Base-by-base conservation (phyloP, 2,888 invertebrate genomes). In the Thyatira batis region DNA sequence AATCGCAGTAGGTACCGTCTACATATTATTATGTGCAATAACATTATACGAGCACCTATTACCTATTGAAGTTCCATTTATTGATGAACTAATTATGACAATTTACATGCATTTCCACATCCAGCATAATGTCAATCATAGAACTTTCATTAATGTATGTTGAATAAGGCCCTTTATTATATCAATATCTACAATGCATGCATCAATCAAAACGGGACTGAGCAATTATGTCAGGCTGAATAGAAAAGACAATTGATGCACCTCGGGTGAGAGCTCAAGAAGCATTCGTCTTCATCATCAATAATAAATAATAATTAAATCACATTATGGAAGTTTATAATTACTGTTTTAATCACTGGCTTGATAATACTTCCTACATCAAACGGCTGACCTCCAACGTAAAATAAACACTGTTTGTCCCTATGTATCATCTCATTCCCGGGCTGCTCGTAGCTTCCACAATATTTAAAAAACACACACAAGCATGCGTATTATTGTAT, bases 401-500 rank as follows among this genome's bases (percentile, higher is more conserved):
- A 10, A 20, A 10, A 27, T 27, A 27, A 27, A 17, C 27, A 48
- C 8, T 8, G 33, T 13, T 17, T n/a, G 17, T 27, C 27, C n/a
- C 27, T 20, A 27, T 27, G 46, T 48, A 48, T 27, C 11, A 27
- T 21, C 27, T 48, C 17, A 48, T 6, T 48, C 48, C 27, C 48
- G 48, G 48, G 48, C 28, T 4, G 48, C 28, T 20, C 28, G 48
- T 28, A 3, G 20, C 20, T 48, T 48, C 28, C 20, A 48, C 27
- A 60, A 67, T 58, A 60, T 65, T 67, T 63, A 69, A 64, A n/a
- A 69, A 72, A 57, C 65, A 53, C 51, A 53, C n/a, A 62, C 69
- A 60, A 60, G 52, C 60, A 63, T 60, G 64, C 66, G 68, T 69
- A 69, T 70, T 69, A 73, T 67, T 76, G 74, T 76, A 75, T 71